Conservation (phyloP, 2,113 vertebrate species). For the Leucoraja erinaceus region DNA sequence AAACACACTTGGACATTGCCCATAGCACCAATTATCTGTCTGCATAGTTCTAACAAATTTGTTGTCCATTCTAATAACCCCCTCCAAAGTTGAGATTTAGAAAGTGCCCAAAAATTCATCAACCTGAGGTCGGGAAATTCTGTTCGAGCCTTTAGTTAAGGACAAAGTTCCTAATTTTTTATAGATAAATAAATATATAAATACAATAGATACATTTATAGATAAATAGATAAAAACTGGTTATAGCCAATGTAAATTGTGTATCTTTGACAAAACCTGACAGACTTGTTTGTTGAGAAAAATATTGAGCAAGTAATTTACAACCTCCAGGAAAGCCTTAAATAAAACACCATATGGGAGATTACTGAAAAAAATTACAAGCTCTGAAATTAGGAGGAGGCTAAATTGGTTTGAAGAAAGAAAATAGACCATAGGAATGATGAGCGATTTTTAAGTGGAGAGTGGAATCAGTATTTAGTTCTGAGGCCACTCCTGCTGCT, state of each 20-base stretch:
- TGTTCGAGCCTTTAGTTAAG: not conserved
- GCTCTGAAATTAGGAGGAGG: not conserved
- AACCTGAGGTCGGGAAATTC: too few relatives aligned
- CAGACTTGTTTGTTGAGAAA: not conserved
- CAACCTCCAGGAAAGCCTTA: not conserved
- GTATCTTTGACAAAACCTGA: not conserved
- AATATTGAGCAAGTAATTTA: not conserved
- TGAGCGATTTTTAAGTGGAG: not conserved
- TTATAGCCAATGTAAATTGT: not conserved
- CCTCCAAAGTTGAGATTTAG: too few relatives aligned
- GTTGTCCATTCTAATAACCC: too few relatives aligned
- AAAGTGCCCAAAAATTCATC: too few relatives aligned
- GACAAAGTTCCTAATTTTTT: not conserved
- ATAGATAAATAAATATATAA: not conserved
- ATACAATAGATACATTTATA: too few relatives aligned
- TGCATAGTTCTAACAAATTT: too few relatives aligned
- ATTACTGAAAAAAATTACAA: not conserved
- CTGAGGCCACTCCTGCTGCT: not conserved
- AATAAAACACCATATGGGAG: not conserved
- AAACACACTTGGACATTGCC: too few relatives aligned
- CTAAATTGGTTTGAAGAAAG: not conserved
- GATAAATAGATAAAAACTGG: too few relatives aligned
- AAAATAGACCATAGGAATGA: not conserved
- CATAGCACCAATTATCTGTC: too few relatives aligned
- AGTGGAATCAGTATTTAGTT: not conserved